phyloP scores from a whole-genome alignment of 2,888 invertebrate genomes.

The Spodoptera exigua region DNA sequence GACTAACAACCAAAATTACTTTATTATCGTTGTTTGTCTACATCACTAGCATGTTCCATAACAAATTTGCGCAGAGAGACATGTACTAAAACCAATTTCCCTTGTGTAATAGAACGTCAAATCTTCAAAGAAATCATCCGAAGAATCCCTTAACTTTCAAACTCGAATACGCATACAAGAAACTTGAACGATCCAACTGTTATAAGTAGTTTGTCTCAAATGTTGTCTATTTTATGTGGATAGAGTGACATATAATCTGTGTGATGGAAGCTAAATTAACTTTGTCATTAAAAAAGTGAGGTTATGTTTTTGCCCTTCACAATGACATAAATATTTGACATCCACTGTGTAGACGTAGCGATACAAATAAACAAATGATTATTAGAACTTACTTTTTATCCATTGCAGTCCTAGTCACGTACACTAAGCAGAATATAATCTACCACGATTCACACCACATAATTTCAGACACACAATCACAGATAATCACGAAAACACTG shows the following conservation, averaged over 20 bases:
- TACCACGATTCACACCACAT: constrained; percentile 5
- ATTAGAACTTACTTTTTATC: constrained; percentile 55
- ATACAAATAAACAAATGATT: constrained; percentile 1
- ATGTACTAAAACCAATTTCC: constrained; percentile 59
- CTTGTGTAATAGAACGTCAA: constrained; percentile 55
- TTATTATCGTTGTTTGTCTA: constrained; percentile 31
- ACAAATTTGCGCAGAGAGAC: constrained; percentile 37
- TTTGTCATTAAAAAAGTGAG: constrained; percentile 5
- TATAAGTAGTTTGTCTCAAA: constrained; percentile 33
- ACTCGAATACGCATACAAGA: constrained; percentile 35
- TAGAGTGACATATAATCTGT: not conserved
- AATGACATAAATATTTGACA: not conserved
- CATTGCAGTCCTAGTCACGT: constrained; percentile 32
- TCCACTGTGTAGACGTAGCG: not conserved
- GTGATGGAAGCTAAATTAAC: not conserved
- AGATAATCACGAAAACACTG: not conserved
- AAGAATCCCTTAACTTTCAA: constrained; percentile 48
- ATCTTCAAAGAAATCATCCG: constrained; percentile 56
- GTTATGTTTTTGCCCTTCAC: constrained; percentile 4
- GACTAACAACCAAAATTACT: constrained; percentile 22
- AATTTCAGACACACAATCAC: constrained; percentile 5
- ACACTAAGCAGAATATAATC: not conserved
- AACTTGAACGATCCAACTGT: constrained; percentile 29
- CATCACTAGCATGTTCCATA: constrained; percentile 16
- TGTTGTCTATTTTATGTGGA: constrained; percentile 12